Evolutionary conservation across 1,140 invertebrate species (phyloP).

Genomic region (Drosophila quadrilineata): DNA sequence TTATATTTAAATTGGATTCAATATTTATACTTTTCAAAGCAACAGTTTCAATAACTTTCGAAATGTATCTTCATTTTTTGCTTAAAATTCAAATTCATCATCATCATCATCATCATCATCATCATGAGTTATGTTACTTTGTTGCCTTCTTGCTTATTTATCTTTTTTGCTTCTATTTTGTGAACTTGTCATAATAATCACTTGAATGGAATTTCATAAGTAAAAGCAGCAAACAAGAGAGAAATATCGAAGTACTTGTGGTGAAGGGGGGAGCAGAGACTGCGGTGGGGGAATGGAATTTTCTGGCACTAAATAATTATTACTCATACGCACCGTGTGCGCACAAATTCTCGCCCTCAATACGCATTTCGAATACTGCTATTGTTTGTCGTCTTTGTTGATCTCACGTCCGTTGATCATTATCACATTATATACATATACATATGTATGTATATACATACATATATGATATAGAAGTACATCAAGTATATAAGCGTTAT

Average conservation of each 20-base stretch:
- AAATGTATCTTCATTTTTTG: too few relatives aligned
- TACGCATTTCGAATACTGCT: background rate
- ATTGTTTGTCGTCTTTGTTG: background rate
- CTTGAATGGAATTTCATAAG: conserved; percentile 36
- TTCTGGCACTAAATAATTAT: conserved; percentile 10
- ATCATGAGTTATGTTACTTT: too few relatives aligned
- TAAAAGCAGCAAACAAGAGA: background rate
- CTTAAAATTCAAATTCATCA: too few relatives aligned
- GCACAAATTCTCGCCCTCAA: too few relatives aligned
- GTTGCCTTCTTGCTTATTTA: background rate
- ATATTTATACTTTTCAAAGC: too few relatives aligned
- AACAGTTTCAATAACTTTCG: too few relatives aligned
- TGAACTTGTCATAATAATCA: conserved; percentile 32
- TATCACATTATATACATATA: background rate
- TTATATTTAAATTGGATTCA: too few relatives aligned
- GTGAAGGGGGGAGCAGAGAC: background rate
- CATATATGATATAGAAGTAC: too few relatives aligned
- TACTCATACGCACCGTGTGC: conserved; percentile 34
- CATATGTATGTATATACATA: background rate
- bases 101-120: too few relatives aligned
- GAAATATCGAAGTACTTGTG: background rate
- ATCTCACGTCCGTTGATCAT: conserved; percentile 1
- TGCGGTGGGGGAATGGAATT: background rate
- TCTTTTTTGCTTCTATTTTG: background rate
- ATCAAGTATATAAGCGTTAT: too few relatives aligned